phyloP scores from a whole-genome alignment of 1,140 invertebrate genomes.

The Papilio dardanus region DNA sequence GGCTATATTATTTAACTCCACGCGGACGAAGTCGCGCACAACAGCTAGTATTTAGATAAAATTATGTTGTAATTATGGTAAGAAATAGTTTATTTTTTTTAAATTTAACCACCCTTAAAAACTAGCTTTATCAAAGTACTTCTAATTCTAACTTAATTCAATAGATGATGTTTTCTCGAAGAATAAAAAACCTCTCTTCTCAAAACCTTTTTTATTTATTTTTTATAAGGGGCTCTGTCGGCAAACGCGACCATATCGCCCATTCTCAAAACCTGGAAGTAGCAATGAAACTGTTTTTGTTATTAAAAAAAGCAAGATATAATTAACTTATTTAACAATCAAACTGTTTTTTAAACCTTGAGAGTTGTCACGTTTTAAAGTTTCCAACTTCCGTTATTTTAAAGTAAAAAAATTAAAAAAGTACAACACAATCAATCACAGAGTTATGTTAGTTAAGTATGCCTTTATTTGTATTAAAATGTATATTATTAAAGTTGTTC shows the following conservation, averaged over 20 bases:
- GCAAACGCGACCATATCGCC: no score
- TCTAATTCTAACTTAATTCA: background rate
- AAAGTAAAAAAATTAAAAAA: background rate
- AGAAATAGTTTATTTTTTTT: no score
- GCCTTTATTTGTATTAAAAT: background rate
- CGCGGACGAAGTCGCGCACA: no score
- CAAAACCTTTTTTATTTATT: no score
- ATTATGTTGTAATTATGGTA: no score
- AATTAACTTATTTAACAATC: background rate
- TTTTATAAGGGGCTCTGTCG: no score
- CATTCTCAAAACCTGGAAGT: background rate
- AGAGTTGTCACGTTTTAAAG: background rate
- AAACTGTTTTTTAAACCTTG: conserved; percentile 7
- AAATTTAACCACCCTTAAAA: no score
- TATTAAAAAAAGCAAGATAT: background rate
- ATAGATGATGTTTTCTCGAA: background rate
- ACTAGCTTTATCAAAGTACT: background rate
- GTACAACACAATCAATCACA: no score
- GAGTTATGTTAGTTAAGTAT: background rate
- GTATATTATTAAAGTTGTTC: background rate
- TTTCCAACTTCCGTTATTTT: background rate
- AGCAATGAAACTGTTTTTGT: background rate
- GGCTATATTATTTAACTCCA: no score
- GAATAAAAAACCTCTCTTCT: background rate
- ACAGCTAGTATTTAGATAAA: no score